Base-by-base conservation (phyloP, 2,113 vertebrate species). In the Poecile atricapillus region DNA sequence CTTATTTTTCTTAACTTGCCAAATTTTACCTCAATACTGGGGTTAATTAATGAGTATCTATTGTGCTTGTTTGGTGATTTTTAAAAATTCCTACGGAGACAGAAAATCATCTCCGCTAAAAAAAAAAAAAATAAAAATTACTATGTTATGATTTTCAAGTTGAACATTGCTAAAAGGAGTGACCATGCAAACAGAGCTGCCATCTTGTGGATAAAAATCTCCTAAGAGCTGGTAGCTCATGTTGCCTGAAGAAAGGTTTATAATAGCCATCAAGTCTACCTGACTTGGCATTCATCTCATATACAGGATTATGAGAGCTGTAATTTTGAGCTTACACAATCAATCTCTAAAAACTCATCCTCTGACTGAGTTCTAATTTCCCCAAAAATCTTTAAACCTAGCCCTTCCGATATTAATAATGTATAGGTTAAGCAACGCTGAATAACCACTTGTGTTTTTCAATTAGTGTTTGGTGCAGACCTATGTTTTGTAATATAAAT, bases 401-500 rank as follows among this genome's bases (percentile, higher is more conserved):
- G 58, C 33, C 50, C 24, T 92, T 96, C 70, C 67, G 68, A 50
- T 75, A 63, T 93, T 92, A 95, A 96, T 93, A 94, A 90, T 53
- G 67, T 87, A 91, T 92, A 93, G 37, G 46, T 82, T 94, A 90
- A 93, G 33, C 70, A 94, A 91, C 13, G 63, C 74, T 83, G 59
- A 67, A 85, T 62, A 74, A 87, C 41, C 0, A 4, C 58, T 93
- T 91, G 64, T 91, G 79, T 60, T 90, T 93, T 97, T 95, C 94
- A 97, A 93, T 98, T 96, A 97, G 73, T 67, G 43, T 88, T 84
- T 90, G 82, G 35, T 93, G 70, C 69, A 96, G 77, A 97, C 74
- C 83, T 95, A 55, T 93, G 35, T 95, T 98, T 97, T 88, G 78
- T 91, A 97, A 97, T 94, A 96, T 87, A 97, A 97, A 96, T 97